phyloP scores from a whole-genome alignment of 2,888 invertebrate species.

The Dasypolia templi region DNA sequence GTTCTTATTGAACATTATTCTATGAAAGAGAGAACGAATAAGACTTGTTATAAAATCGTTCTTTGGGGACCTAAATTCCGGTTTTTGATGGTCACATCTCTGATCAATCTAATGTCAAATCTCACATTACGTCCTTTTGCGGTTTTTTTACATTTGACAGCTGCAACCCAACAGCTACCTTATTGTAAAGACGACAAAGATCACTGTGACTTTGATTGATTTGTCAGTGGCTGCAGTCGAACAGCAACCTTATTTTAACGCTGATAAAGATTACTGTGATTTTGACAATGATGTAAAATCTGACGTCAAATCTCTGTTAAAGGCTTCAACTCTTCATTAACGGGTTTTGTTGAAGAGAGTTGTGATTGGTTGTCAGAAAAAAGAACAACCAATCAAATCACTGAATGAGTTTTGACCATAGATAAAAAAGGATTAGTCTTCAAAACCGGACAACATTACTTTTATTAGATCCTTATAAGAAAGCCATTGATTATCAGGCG shows the following conservation, averaged over 20 bases:
- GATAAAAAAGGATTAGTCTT: not conserved
- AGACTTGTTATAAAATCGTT: not conserved
- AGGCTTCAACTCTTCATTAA: not conserved
- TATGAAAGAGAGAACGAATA: not conserved
- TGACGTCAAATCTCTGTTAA: not conserved
- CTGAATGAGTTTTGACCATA: not conserved
- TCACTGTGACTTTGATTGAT: not conserved
- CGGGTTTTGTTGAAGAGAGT: not conserved
- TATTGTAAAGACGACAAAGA: not conserved
- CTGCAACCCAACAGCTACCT: not conserved
- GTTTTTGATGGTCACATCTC: not conserved
- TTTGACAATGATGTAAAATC: not conserved
- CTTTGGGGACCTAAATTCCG: not conserved
- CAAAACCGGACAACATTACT: not conserved
- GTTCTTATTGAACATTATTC: not conserved
- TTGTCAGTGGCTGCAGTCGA: no score
- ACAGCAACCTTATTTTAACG: not conserved
- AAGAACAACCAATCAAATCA: not conserved
- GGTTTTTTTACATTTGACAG: not conserved
- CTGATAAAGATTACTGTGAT: not conserved
- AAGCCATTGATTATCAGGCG: not conserved
- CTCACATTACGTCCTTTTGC: not conserved
- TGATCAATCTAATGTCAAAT: slow-evolving; percentile 6
- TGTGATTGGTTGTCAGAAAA: not conserved
- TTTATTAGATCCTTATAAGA: not conserved